Evolutionary conservation across 2,888 invertebrate species (phyloP).

Genomic region (Tachystola acroxantha): DNA sequence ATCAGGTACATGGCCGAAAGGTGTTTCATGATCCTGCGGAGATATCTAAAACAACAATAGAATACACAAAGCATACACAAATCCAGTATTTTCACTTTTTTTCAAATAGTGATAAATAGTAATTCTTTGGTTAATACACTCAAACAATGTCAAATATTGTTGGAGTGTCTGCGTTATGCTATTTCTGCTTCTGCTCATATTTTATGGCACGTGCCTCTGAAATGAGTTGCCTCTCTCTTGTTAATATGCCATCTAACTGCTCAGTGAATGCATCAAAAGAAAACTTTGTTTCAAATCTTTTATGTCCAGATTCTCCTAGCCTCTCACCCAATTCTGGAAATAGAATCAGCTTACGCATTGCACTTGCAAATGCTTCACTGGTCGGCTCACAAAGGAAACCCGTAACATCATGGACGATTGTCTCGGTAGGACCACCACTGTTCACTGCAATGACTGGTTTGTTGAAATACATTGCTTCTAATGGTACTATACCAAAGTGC

Average conservation of each 20-base stretch:
- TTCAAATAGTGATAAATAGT: background rate
- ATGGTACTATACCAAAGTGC: constrained; percentile 99
- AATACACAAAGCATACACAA: too few relatives aligned
- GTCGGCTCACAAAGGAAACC: constrained; percentile 88
- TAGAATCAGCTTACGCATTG: constrained; percentile 83
- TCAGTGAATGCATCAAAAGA: constrained; percentile 89
- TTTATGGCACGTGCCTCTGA: constrained; percentile 62
- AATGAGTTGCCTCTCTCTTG: constrained; percentile 60
- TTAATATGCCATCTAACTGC: constrained; percentile 79
- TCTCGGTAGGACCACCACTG: constrained; percentile 97
- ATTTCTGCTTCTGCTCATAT: constrained; percentile 63
- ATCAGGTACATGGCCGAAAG: too few relatives aligned
- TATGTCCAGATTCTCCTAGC: constrained; percentile 87
- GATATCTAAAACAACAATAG: too few relatives aligned
- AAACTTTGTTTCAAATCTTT: constrained; percentile 87
- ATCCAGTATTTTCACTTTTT: too few relatives aligned
- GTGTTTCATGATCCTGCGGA: too few relatives aligned
- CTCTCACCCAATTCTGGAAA: constrained; percentile 78
- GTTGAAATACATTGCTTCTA: constrained; percentile 97
- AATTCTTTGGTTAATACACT: constrained; percentile 32
- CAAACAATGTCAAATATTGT: constrained; percentile 72
- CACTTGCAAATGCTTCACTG: constrained; percentile 84
- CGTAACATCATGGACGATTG: constrained; percentile 87
- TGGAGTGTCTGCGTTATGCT: constrained; percentile 57
- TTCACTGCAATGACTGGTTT: constrained; percentile 97